Percentiles rank a stretch among this genome's conserved stretches.
phyloP scores from a whole-genome alignment of 2,113 vertebrate species.

The Dipodomys spectabilis region DNA sequence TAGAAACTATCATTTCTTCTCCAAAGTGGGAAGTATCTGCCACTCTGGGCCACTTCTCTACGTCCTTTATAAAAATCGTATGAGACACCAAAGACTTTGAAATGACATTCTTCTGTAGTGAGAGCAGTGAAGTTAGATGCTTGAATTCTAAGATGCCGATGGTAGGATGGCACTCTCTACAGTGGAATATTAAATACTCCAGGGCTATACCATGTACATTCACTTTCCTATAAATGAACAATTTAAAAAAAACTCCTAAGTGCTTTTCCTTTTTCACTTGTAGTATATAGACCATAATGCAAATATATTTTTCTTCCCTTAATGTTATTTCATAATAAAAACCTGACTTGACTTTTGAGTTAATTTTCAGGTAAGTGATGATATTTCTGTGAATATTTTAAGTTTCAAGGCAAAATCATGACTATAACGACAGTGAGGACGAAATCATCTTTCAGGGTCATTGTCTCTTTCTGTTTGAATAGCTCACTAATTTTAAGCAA shows the following conservation, averaged over 20 bases:
- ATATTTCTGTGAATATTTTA: slow-evolving; percentile 15
- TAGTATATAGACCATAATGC: background rate
- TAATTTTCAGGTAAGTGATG: slow-evolving; percentile 7
- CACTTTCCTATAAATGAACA: background rate
- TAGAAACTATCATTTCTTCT: slow-evolving; percentile 19
- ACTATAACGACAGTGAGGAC: background rate
- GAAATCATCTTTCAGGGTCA: background rate
- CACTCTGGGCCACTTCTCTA: background rate
- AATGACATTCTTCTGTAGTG: background rate
- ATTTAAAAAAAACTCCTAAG: background rate
- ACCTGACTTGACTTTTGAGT: slow-evolving; percentile 32
- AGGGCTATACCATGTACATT: background rate
- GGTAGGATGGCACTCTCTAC: background rate
- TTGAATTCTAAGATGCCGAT: background rate
- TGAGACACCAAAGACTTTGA: background rate
- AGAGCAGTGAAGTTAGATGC: background rate
- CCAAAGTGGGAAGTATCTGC: background rate
- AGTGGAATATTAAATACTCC: background rate
- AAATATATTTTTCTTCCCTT: slow-evolving; percentile 24
- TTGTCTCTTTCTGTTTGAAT: slow-evolving; percentile 32
- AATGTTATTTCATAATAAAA: slow-evolving; percentile 33
- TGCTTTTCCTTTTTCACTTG: background rate
- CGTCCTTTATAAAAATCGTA: background rate
- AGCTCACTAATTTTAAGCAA: slow-evolving; percentile 20
- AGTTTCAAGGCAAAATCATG: slow-evolving; percentile 13